phyloP scores from a whole-genome alignment of 2,113 vertebrate species.

The Forbesichthys papilliferus region DNA sequence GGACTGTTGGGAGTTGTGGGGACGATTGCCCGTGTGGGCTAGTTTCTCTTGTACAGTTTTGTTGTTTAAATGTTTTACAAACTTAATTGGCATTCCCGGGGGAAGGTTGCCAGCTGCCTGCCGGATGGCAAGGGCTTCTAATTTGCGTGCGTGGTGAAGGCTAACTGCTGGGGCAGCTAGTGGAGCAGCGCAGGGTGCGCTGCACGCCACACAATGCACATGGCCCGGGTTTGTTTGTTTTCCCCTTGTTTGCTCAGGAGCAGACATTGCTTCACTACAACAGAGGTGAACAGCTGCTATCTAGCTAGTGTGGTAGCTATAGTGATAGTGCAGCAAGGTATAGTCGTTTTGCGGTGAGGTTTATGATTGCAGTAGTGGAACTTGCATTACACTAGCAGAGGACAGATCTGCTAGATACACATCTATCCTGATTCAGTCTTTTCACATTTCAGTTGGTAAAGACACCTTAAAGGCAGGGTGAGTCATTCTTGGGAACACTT shows the following conservation, averaged over 20 bases:
- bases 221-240: conserved; percentile 66
- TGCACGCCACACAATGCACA: conserved; percentile 45
- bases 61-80: conserved; percentile 86
- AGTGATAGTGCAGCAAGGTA: too few relatives aligned
- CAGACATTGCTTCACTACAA: conserved; percentile 50
- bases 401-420: too few relatives aligned
- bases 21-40: conserved; percentile 65
- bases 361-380: conserved; percentile 26
- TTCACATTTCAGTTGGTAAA: conserved; percentile 23
- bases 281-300: conserved; percentile 61
- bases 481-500: too few relatives aligned
- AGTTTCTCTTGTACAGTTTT: conserved; percentile 80
- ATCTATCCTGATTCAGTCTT: conserved; percentile 11
- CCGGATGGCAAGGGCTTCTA: conserved; percentile 78
- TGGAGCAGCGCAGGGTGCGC: conserved; percentile 59
- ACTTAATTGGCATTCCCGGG: conserved; percentile 83
- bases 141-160: conserved; percentile 72
- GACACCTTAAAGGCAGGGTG: not conserved
- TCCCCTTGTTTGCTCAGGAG: conserved; percentile 67
- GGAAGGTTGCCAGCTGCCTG: conserved; percentile 80
- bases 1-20: conserved; percentile 67
- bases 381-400: conserved; percentile 12
- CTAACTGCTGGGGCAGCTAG: conserved; percentile 67
- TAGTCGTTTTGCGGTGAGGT: not conserved
- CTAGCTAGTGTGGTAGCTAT: conserved; percentile 26